Conservation (phyloP, 30 jellyfish, hydroid and myxozoan genomes). For the Mastigias papua region DNA sequence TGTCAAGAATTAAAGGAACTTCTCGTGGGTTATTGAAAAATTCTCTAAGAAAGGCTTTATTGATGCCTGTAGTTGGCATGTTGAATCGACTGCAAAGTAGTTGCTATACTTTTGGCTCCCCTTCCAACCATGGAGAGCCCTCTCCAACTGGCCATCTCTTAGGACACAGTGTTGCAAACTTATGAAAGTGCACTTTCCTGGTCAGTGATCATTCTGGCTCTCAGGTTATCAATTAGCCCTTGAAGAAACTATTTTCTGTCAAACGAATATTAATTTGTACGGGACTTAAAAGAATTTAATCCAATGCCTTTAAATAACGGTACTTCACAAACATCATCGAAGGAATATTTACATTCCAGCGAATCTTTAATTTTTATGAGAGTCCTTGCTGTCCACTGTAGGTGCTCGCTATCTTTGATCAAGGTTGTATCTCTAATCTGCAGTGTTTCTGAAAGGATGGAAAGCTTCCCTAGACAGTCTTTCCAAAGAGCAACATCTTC, state of each 20-base stretch:
- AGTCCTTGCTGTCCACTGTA: slow-evolving; percentile 27
- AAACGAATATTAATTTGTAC: slow-evolving; percentile 5
- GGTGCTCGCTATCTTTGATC: slow-evolving; percentile 12
- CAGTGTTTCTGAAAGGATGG: slow-evolving; percentile 41
- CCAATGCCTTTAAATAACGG: slow-evolving; percentile 26
- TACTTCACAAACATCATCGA: not conserved
- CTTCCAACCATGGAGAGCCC: slow-evolving; percentile 22
- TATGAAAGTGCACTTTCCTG: not conserved
- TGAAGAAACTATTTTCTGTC: slow-evolving; percentile 9
- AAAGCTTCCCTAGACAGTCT: slow-evolving; percentile 51
- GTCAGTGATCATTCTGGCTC: not conserved
- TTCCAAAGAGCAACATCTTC: slow-evolving; percentile 53
- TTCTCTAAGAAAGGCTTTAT: slow-evolving; percentile 19
- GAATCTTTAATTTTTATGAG: slow-evolving; percentile 21
- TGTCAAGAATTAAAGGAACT: not conserved
- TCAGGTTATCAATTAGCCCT: slow-evolving; percentile 20
- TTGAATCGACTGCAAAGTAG: slow-evolving; percentile 12
- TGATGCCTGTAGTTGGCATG: not conserved
- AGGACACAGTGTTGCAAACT: not conserved
- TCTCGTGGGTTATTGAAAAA: not conserved
- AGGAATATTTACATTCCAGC: slow-evolving; percentile 25
- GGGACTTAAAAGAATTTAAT: not conserved
- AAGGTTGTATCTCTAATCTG: slow-evolving; percentile 24
- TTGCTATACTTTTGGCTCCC: not conserved
- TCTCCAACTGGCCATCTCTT: slow-evolving; percentile 17